phyloP scores from a whole-genome alignment of 1,140 invertebrate genomes.

The Psilanteris sp. region DNA sequence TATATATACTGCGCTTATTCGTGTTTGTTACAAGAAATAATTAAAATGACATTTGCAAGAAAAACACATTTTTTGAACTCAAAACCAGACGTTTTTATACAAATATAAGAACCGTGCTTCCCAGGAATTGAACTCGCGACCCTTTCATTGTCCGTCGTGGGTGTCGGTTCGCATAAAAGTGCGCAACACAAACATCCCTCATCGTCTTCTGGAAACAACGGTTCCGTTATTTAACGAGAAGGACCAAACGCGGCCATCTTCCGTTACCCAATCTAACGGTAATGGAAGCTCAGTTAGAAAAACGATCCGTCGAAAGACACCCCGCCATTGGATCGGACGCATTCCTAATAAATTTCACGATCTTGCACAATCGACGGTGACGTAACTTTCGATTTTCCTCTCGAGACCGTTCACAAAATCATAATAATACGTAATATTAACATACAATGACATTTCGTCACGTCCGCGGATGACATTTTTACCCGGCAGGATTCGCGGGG shows the following conservation, averaged over 20 bases:
- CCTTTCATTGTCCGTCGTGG: too few species aligned
- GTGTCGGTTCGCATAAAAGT: too few species aligned
- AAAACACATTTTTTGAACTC: too few species aligned
- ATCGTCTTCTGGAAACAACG: neutral
- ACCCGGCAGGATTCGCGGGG: neutral
- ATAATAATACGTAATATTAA: slow-evolving; percentile 43
- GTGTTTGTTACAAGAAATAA: too few species aligned
- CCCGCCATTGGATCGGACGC: slow-evolving; percentile 27
- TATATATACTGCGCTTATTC: too few species aligned
- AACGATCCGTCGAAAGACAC: slow-evolving; percentile 29
- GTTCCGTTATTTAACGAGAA: slow-evolving; percentile 21
- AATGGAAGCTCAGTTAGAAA: slow-evolving; percentile 17
- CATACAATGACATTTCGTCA: slow-evolving; percentile 47
- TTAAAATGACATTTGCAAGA: too few species aligned
- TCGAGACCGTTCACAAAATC: slow-evolving; percentile 23
- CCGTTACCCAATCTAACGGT: slow-evolving; percentile 40
- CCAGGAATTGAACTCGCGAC: too few species aligned
- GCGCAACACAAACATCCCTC: neutral
- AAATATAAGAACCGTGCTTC: too few species aligned
- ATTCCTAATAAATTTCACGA: slow-evolving; percentile 46
- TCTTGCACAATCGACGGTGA: slow-evolving; percentile 32
- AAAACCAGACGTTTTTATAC: too few species aligned
- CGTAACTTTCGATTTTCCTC: slow-evolving; percentile 47
- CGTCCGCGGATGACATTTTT: slow-evolving; percentile 21
- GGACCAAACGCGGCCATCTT: slow-evolving; percentile 18